phyloP scores from a whole-genome alignment of 2,888 invertebrate genomes.

The Philopedon plagiatum region DNA sequence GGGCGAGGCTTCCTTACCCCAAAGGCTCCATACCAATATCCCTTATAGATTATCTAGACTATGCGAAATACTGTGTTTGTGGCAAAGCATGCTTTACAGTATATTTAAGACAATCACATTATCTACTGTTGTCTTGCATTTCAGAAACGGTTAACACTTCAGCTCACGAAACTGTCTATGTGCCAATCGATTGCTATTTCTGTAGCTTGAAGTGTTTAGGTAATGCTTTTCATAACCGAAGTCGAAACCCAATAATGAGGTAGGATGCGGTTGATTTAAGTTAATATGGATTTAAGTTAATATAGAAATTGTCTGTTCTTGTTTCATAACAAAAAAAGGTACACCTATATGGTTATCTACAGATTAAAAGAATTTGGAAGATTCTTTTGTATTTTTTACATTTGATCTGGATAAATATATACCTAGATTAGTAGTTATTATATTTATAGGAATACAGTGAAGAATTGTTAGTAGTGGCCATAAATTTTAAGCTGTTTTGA shows the following conservation, averaged over 20 bases:
- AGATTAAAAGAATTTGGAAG: too few relatives aligned
- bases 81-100: constrained; percentile 68
- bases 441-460: too few relatives aligned
- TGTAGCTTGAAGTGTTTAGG: constrained; percentile 73
- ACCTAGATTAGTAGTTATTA: too few relatives aligned
- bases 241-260: constrained; percentile 66
- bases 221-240: constrained; percentile 59
- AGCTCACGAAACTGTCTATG: constrained; percentile 63
- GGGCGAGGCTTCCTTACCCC: constrained; percentile 72
- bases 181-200: constrained; percentile 75
- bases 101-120: constrained; percentile 62
- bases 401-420: too few relatives aligned
- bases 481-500: too few relatives aligned
- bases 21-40: constrained; percentile 74
- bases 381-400: too few relatives aligned
- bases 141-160: constrained; percentile 67
- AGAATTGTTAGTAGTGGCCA: too few relatives aligned
- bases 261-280: constrained; percentile 70
- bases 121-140: constrained; percentile 67
- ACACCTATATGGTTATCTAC: too few relatives aligned
- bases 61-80: constrained; percentile 76
- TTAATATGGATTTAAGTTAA: constrained; percentile 52
- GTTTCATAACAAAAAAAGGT: too few relatives aligned
- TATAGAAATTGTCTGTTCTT: background rate
- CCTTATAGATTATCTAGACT: constrained; percentile 74